A percentile compares a stretch with the other conserved stretches of the same genome.
These are phyloP conservation scores for Neuroscelio doddi DNA, from an alignment of 2,888 invertebrate species.

Conservation along the genomic window DNA sequence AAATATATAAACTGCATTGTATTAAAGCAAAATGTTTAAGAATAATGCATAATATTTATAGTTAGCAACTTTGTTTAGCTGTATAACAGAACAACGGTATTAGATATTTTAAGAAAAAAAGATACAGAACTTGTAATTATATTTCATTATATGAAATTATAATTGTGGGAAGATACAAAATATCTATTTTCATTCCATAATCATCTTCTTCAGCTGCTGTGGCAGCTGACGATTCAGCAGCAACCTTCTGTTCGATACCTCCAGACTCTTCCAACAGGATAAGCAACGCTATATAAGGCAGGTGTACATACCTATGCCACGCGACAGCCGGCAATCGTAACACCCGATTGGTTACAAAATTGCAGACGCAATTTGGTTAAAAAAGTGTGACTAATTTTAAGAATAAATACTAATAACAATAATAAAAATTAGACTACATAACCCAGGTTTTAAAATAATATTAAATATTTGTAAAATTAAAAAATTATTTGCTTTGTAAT, in stretches of 20 bases:
- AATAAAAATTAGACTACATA: no score
- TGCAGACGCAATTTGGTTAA: conserved; percentile 30
- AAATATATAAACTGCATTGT: no score
- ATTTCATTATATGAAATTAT: not conserved
- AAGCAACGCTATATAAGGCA: conserved; percentile 55
- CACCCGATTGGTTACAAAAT: conserved; percentile 44
- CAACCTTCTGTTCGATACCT: conserved; percentile 48
- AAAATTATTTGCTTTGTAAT: no score
- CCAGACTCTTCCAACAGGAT: conserved; percentile 41
- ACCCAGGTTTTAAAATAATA: no score
- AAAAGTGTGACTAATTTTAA: not conserved
- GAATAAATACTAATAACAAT: no score
- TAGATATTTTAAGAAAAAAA: not conserved
- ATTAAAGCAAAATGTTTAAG: no score
- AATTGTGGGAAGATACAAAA: conserved; percentile 19
- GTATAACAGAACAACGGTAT: no score
- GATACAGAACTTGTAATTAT: not conserved
- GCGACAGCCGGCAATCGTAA: conserved; percentile 63
- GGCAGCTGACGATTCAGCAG: conserved; percentile 57
- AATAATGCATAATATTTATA: no score
- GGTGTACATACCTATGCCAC: conserved; percentile 61
- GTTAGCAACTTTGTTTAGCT: no score
- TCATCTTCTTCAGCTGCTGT: conserved; percentile 57
- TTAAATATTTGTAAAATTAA: no score
- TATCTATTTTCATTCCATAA: conserved; percentile 45